A percentile compares a stretch with the other conserved stretches of the same genome.
phyloP scores from a whole-genome alignment of 1,140 invertebrate species.

The Anoplophora glabripennis region DNA sequence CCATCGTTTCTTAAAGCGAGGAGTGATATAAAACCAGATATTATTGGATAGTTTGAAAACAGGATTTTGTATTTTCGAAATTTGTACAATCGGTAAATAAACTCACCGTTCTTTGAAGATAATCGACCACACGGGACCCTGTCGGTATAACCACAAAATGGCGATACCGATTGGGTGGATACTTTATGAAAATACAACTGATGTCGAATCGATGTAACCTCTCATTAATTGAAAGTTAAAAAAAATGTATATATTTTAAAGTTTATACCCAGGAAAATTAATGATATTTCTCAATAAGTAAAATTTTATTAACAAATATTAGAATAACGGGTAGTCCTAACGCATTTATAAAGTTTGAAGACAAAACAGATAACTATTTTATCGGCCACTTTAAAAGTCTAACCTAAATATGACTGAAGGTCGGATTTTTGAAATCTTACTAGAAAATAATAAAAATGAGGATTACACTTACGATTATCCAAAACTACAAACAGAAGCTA shows the following conservation, averaged over 20 bases:
- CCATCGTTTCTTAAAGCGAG: no score
- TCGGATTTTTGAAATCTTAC: constrained; percentile 23
- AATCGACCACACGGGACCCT: constrained; percentile 1
- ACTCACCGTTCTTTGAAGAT: constrained; percentile 4
- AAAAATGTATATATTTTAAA: no score
- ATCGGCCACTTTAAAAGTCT: no score
- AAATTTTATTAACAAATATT: no score
- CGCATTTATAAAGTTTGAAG: no score
- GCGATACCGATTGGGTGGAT: not conserved
- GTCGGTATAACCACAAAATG: constrained; percentile 6
- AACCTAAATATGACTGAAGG: constrained; percentile 24
- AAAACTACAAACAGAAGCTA: constrained; percentile 20
- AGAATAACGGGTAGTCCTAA: no score
- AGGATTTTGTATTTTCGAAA: constrained; percentile 16
- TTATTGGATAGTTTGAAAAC: constrained; percentile 2
- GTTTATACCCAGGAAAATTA: no score
- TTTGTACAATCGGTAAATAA: constrained; percentile 31
- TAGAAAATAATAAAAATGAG: constrained; percentile 1
- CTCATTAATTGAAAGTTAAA: no score
- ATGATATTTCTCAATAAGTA: no score
- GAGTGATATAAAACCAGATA: not conserved
- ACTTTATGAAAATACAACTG: not conserved
- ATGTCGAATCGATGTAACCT: not conserved
- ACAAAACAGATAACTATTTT: no score
- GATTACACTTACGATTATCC: constrained; percentile 17